Evolutionary conservation across 2,888 invertebrate genomes (phyloP), one percentile per base, ranked within the genome.

Genomic region (Agonum fuliginosum): DNA sequence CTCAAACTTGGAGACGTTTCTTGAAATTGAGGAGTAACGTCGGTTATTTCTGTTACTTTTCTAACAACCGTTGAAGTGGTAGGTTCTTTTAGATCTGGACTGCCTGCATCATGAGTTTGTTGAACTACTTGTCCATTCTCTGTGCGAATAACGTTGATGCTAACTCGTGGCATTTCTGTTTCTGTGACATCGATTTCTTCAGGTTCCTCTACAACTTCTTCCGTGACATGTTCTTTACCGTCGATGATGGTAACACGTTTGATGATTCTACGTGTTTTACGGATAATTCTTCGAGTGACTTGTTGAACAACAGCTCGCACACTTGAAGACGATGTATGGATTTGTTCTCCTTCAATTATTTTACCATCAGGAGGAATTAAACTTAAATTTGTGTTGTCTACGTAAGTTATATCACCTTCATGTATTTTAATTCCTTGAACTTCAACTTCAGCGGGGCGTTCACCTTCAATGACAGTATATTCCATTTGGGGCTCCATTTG

Each of bases 161-260:
- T 92, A 12, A 93, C 91, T 81, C 91, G 88, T 0, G 93, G 93
- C 81, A 93, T 91, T 81, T 91, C 91, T 85, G 95, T 92, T 84
- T 93, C 93, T 30, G 90, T 90, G 6, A 93, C 88, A 86, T 94
- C 93, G 2, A 93, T 88, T 84, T 92, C 92, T 83, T 94, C 95
- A 0, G 96, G 96, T 85, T 95, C 95, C 83, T 96, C 96, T 48
- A 95, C 89, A 0, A 95, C 87, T 87, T 96, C 95, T 86, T 96
- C 96, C 4, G 93, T 93, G 0, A 94, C 90, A 79, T 93, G 93
- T 87, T 96, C 96, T 86, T 94, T 93, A 0, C 96, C 96, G 84
- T 96, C 93, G 78, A 95, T 91, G 3, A 95, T 92, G 0, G 93
- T 93, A 1, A 94, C 90, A 80, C 92, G 91, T 72, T 94, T 90